Evolutionary conservation across 2,113 vertebrate species (phyloP).

Genomic region (Chauna torquata): DNA sequence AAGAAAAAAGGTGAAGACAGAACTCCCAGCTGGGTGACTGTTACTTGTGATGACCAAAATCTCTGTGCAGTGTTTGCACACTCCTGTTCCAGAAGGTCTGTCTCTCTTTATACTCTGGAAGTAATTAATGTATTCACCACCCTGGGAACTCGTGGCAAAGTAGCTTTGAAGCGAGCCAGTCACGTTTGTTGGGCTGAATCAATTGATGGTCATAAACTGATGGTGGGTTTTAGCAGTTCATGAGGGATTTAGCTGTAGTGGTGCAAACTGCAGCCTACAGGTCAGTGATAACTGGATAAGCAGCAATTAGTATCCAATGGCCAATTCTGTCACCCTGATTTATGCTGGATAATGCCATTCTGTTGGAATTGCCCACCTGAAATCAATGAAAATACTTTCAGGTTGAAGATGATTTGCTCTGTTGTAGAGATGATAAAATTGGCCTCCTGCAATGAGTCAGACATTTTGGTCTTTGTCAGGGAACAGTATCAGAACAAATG

Average conservation of each 20-base stretch:
- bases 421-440: neutral
- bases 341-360: neutral
- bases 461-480: neutral
- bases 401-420: neutral
- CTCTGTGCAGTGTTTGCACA: rapidly evolving
- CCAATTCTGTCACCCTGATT: neutral
- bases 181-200: neutral
- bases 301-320: neutral
- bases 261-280: neutral
- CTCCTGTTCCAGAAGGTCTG: neutral
- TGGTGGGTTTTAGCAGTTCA: neutral
- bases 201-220: neutral
- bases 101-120: neutral
- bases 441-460: neutral
- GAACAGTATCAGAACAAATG: neutral
- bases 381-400: neutral
- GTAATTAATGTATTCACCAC: neutral
- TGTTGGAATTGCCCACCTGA: neutral
- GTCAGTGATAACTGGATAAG: neutral
- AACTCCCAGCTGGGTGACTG: neutral
- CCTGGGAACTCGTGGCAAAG: neutral
- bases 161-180: neutral
- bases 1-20: neutral
- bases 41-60: neutral
- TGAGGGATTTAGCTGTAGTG: neutral